A percentile compares a stretch with the other conserved stretches of the same genome.
Conservation (phyloP, 2,888 invertebrate species). For the Sialis lutaria region DNA sequence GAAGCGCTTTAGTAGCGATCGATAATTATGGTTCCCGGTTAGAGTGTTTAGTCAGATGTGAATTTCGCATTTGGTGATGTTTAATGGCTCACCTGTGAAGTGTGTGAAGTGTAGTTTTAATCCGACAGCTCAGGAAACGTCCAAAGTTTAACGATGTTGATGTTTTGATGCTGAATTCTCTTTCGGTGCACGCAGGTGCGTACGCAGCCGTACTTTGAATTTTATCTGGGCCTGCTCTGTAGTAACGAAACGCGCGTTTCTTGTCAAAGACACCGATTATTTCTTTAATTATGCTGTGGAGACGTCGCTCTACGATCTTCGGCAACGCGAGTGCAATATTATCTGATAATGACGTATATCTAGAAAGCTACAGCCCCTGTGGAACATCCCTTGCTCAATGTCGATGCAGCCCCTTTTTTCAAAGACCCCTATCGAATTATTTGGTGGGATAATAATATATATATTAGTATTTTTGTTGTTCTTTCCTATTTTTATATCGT, state of each 20-base stretch:
- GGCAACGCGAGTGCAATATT: slow-evolving; percentile 1
- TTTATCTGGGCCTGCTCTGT: slow-evolving; percentile 78
- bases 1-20: slow-evolving; percentile 1
- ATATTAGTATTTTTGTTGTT: too few species aligned
- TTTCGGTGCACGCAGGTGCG: slow-evolving; percentile 73
- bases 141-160: slow-evolving; percentile 1
- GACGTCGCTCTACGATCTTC: slow-evolving; percentile 3
- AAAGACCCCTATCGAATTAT: not conserved
- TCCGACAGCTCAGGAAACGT: not conserved
- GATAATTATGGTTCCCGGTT: slow-evolving; percentile 33
- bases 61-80: too few species aligned
- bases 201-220: slow-evolving; percentile 85
- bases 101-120: not conserved
- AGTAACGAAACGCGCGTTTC: slow-evolving; percentile 24
- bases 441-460: too few species aligned
- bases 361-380: not conserved
- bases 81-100: not conserved
- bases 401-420: not conserved
- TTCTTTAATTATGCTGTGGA: slow-evolving; percentile 5
- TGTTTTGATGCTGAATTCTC: slow-evolving; percentile 16
- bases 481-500: too few species aligned
- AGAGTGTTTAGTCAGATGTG: slow-evolving; percentile 18
- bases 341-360: not conserved
- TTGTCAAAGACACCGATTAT: slow-evolving; percentile 8
- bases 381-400: not conserved